Evolutionary conservation across 2,797 vertebrate species (phyloP), one percentile per base, ranked within the genome.

Genomic region (Threskiornis aethiopicus): DNA sequence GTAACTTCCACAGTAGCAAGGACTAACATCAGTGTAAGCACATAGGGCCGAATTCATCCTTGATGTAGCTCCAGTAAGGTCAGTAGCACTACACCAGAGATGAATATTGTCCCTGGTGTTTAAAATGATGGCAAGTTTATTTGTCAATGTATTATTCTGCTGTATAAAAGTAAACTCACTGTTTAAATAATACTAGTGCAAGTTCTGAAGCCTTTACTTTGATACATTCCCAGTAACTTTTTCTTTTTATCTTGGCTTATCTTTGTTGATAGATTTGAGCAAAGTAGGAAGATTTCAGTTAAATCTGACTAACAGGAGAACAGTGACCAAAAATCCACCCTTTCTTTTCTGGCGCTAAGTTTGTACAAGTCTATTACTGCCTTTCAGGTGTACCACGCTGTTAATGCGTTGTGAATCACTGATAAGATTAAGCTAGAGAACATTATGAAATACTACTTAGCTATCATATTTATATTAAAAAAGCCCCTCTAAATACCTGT

Each of bases 401-500:
- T 62, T 91, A 88, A 93, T 1, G 4, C 42, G 31, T 20, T 72
- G 21, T 62, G 61, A 84, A 71, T 28, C 21, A 86, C 29, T 21
- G 42, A 75, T 61, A 81, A 51, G 20, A 84, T 44, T 55, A 79
- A 57, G n/a, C 31, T 37, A 78, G 33, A 84, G 75, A 91, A 31
- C 21, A 37, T 59, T 85, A 57, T 10, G 14, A 83, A 75, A 71
- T 66, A 47, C 12, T 33, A 73, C 28, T 58, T 49, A 77, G 54
- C 19, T 33, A 42, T 33, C 35, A 21, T 10, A 72, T 52, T 70
- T 51, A 16, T 59, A 55, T 54, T 76, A 7, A 16, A 83, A 84
- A 93, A 75, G 12, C 5, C 14, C 28, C 18, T 65, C 59, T 64
- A 82, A n/a, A 25, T 98, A 99, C 99, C 99, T 99, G 99, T 24